Evolutionary conservation across 1,140 invertebrate species (phyloP), one percentile per base, ranked within the genome.

Genomic region (Hyphantria cunea): DNA sequence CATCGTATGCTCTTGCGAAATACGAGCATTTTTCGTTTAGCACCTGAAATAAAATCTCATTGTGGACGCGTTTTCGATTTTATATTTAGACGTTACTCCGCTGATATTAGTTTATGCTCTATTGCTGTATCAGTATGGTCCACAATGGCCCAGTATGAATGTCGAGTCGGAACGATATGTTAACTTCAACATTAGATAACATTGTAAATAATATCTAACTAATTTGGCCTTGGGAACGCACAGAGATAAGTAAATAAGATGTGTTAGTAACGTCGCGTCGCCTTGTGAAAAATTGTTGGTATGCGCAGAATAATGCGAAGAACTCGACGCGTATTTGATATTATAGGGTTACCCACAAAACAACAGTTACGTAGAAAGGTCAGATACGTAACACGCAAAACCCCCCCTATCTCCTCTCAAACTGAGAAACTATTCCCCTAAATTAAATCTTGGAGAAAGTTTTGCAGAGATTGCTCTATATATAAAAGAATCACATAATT

Each of bases 151-250:
- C 37, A 7, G 3, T 25, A 7, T 39, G n/a, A 39, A 32, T 49
- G 45, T 14, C 10, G 14, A 33, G 2, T 13, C 45, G 11, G 13
- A 45, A 47, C 39, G 31, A 47, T 13, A 34, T 42, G 62, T 52
- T 64, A 64, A 64, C 47, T 58, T 41, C 41, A 39, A 56, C 25
- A 55, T 66, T 55, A 58, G 55, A 67, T 62, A 60, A 62, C 41
- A 48, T 51, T 61, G 65, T 68, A 68, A 68, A 60, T 65, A 70
- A 55, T 72, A 72, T 78, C 76, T 77, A 72, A 72, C 66, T 56
- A 64, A 64, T 72, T 69, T 75, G 66, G 48, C 74, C 77, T 77
- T 71, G 67, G 70, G 66, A 69, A 69, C 65, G 45, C 15, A 25
- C 32, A 51, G 54, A 69, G 72, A 75, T 70, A 74, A 67, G 47